These are phyloP conservation scores for Ciconia boyciana DNA, from an alignment of 2,113 vertebrate species.

Conservation along the genomic window DNA sequence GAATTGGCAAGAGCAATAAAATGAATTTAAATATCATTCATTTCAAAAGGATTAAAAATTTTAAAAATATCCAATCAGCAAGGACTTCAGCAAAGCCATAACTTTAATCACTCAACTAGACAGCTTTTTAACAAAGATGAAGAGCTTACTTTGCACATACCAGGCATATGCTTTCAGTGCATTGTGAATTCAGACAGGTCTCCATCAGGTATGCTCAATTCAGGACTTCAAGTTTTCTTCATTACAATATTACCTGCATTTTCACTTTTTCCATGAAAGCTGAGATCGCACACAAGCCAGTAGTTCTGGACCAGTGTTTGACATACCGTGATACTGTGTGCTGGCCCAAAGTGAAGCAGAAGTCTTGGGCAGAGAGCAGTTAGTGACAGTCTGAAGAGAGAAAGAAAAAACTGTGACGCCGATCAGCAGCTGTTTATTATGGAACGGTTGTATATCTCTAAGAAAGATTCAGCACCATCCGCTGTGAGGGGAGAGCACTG, in stretches of 20 bases:
- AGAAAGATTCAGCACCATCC: not conserved
- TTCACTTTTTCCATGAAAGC: not conserved
- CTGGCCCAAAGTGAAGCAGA: not conserved
- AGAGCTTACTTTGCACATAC: not conserved
- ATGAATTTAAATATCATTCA: not conserved
- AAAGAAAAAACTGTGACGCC: not conserved
- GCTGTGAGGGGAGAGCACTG: not conserved
- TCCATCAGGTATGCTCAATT: not conserved
- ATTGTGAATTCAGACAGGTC: not conserved
- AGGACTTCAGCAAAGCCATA: not conserved
- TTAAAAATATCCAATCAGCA: not conserved
- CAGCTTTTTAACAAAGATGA: not conserved
- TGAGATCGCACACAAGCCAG: accelerated
- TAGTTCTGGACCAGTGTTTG: not conserved
- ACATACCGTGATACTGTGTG: not conserved
- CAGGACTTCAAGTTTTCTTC: not conserved
- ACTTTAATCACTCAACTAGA: not conserved
- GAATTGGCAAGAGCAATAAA: not conserved
- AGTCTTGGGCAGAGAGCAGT: not conserved
- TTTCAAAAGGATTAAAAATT: not conserved
- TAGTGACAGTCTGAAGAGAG: not conserved
- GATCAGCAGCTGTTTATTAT: not conserved
- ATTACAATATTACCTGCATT: not conserved
- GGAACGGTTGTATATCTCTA: not conserved
- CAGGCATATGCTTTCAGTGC: not conserved